Evolutionary conservation across 2,113 vertebrate species (phyloP), one percentile per base, ranked within the genome.

Genomic region (Megaleporinus macrocephalus): DNA sequence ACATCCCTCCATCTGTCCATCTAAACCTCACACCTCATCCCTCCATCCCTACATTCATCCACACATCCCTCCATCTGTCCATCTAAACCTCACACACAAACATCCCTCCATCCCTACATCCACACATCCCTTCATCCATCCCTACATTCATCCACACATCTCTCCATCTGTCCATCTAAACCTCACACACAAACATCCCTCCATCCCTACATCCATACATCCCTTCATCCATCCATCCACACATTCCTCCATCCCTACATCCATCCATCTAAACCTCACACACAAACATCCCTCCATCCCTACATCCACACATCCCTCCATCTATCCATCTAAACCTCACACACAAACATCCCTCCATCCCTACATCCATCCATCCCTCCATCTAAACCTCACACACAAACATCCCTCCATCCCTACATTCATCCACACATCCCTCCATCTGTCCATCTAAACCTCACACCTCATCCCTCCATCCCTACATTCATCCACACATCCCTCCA

Each of bases 371-470:
- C 44, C n/a, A 49, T 15, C 15, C 1, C 1, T 24, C 11, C 16
- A 18, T 76, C 5, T 2, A n/a, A n/a, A n/a, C n/a, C n/a, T n/a
- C n/a, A n/a, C n/a, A n/a, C n/a, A n/a, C n/a, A n/a, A n/a, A n/a
- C n/a, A 13, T 49, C 41, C 0, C 62, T 41, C 53, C 4, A 22
- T 29, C 33, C 65, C 65, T 62, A 3, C n/a, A 73, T 69, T 53
- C 61, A 63, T n/a, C n/a, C n/a, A n/a, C 62, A 36, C 15, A 51
- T 78, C n/a, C 74, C 70, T 65, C 4, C n/a, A 79, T 76, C 62
- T 57, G 63, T 72, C 55, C 29, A 53, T 83, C n/a, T 18, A n/a
- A 27, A 66, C 30, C 59, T 4, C 55, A 22, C n/a, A n/a, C n/a
- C n/a, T n/a, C n/a, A n/a, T n/a, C n/a, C n/a, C n/a, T n/a, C n/a